phyloP scores from a whole-genome alignment of 2,113 vertebrate genomes.

The Cynoglossus semilaevis region DNA sequence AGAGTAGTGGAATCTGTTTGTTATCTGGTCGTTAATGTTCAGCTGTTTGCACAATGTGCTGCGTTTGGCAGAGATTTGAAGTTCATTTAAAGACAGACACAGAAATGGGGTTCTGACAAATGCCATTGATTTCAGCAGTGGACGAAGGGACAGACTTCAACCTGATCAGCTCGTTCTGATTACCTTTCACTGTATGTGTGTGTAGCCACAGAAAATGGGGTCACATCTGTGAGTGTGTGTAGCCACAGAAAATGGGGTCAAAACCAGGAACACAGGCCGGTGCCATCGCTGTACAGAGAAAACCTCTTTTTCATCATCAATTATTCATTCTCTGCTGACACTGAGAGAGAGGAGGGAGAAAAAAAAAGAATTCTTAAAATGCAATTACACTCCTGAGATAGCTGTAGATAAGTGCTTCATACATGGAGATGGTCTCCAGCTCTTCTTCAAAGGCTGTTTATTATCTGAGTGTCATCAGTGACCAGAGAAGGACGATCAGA shows the following conservation, averaged over 20 bases:
- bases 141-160: conserved; percentile 9
- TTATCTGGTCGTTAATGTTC: background rate
- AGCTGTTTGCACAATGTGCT: background rate
- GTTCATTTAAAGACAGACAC: background rate
- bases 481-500: too few species aligned
- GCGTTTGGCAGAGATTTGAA: background rate
- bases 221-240: conserved; percentile 12
- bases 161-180: background rate
- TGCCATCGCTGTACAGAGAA: conserved; percentile 46
- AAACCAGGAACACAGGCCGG: conserved; percentile 5
- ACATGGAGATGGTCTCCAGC: background rate
- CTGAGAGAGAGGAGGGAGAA: conserved; percentile 3
- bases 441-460: background rate
- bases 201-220: conserved; percentile 27
- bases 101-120: too few species aligned
- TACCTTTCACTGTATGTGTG: background rate
- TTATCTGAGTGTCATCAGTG: too few species aligned
- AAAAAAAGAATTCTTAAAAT: conserved; percentile 14
- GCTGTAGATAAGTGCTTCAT: background rate
- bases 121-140: background rate
- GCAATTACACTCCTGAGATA: conserved; percentile 3
- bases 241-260: conserved; percentile 29
- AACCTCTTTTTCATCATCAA: conserved; percentile 56
- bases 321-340: conserved; percentile 57
- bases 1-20: background rate